Conservation (phyloP, 2,797 vertebrate genomes). For the Sebastes hopkinsi region DNA sequence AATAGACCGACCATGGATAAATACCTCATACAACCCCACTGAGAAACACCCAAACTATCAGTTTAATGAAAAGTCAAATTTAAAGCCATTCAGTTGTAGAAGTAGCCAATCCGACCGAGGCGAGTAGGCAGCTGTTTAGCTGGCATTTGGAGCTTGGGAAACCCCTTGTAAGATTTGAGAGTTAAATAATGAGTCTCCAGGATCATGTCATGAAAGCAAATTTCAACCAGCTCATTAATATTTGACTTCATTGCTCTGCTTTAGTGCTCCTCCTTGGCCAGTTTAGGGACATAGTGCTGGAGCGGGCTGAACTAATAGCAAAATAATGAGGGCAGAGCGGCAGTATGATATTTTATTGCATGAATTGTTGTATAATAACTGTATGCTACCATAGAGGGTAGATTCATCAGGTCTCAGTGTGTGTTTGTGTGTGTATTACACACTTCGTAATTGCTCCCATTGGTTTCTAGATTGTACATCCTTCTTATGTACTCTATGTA, state of each 20-base stretch:
- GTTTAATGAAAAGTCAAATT: background rate
- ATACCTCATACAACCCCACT: too few species aligned
- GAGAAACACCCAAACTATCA: too few species aligned
- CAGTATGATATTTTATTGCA: background rate
- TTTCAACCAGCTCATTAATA: constrained; percentile 18
- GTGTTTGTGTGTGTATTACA: background rate
- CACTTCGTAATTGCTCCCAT: background rate
- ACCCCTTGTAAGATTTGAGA: background rate
- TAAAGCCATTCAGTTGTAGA: background rate
- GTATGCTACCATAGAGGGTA: background rate
- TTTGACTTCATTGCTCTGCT: constrained; percentile 2
- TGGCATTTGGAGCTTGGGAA: background rate
- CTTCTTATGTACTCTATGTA: background rate
- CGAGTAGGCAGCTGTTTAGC: background rate
- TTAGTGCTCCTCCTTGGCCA: background rate
- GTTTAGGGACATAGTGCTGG: background rate
- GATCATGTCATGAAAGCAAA: constrained; percentile 1
- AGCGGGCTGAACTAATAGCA: background rate
- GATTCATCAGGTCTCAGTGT: background rate
- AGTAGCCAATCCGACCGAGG: background rate
- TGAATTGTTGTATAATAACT: background rate
- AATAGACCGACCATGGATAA: too few species aligned
- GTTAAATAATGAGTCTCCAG: constrained; percentile 8
- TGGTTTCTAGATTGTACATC: background rate
- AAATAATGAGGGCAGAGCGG: constrained; percentile 8